These are phyloP conservation scores for Dusona sp. DNA, from an alignment of 2,888 invertebrate species.

Conservation along the genomic window DNA sequence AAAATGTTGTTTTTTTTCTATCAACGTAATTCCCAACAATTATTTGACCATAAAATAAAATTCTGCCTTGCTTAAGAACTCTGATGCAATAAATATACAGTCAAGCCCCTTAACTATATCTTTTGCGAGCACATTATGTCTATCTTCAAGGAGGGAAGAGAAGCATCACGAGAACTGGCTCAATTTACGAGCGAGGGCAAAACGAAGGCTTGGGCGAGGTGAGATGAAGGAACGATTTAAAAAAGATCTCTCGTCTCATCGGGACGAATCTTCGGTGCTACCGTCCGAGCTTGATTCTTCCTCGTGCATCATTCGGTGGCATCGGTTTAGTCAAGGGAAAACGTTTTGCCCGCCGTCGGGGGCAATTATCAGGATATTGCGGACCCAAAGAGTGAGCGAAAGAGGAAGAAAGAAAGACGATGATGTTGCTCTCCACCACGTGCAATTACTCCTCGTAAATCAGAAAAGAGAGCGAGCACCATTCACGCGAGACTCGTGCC, in stretches of 20 bases:
- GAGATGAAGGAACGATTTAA: slow-evolving; percentile 42
- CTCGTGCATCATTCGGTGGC: slow-evolving; percentile 53
- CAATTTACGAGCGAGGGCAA: slow-evolving; percentile 54
- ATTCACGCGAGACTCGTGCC: slow-evolving; percentile 44
- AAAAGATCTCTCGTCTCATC: slow-evolving; percentile 58
- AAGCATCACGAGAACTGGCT: slow-evolving; percentile 43
- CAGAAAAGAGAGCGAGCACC: slow-evolving; percentile 69
- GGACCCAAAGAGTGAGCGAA: slow-evolving; percentile 45
- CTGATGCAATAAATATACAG: slow-evolving; percentile 21
- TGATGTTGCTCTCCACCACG: slow-evolving; percentile 71
- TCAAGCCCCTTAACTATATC: slow-evolving; percentile 16
- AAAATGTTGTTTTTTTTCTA: background rate
- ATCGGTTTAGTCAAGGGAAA: slow-evolving; percentile 67
- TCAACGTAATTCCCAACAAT: background rate
- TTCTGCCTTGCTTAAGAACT: background rate
- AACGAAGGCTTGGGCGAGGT: slow-evolving; percentile 28
- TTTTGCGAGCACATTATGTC: slow-evolving; percentile 48
- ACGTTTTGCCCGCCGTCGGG: slow-evolving; percentile 67
- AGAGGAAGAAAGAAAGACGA: slow-evolving; percentile 69
- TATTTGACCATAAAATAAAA: slow-evolving; percentile 32
- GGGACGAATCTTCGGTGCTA: slow-evolving; percentile 61
- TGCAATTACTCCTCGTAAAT: slow-evolving; percentile 77
- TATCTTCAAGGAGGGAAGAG: slow-evolving; percentile 6
- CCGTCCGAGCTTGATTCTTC: slow-evolving; percentile 30
- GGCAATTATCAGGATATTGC: slow-evolving; percentile 70